Evolutionary conservation across 2,113 vertebrate genomes (phyloP).

Genomic region (Grammomys dolichurus): DNA sequence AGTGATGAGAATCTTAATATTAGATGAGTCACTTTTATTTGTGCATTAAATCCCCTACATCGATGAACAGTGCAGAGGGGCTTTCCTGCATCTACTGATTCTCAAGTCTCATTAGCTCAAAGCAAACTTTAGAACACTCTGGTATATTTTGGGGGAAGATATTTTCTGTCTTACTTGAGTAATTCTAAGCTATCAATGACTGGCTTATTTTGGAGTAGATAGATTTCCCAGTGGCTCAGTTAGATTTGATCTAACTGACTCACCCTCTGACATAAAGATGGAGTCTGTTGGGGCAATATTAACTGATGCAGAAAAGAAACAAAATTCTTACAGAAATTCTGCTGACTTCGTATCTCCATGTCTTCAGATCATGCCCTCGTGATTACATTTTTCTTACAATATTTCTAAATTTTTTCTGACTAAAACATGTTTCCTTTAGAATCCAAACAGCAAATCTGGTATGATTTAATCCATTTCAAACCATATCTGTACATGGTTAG

Average conservation of each 20-base stretch:
- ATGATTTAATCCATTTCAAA: neutral
- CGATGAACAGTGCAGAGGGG: accelerated
- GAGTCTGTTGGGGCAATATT: neutral
- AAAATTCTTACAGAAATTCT: neutral
- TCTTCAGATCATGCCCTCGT: neutral
- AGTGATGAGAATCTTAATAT: neutral
- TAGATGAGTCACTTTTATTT: no score
- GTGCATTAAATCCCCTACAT: neutral
- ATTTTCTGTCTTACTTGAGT: neutral
- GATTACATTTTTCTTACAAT: neutral
- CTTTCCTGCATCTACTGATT: neutral
- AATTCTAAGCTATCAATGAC: neutral
- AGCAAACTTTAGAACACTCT: neutral
- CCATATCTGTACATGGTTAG: no score
- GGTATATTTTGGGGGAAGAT: neutral
- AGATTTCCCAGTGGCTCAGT: neutral
- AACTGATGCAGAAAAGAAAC: neutral
- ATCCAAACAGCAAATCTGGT: neutral
- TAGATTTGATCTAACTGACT: neutral
- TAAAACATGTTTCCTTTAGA: neutral
- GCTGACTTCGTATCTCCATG: neutral
- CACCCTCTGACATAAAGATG: neutral
- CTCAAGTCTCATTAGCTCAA: neutral
- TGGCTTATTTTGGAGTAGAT: neutral
- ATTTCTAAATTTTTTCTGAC: neutral